A percentile compares a stretch with the other conserved stretches of the same genome.
Conservation (phyloP, 2,797 vertebrate genomes). For the Pipistrellus pygmaeus region DNA sequence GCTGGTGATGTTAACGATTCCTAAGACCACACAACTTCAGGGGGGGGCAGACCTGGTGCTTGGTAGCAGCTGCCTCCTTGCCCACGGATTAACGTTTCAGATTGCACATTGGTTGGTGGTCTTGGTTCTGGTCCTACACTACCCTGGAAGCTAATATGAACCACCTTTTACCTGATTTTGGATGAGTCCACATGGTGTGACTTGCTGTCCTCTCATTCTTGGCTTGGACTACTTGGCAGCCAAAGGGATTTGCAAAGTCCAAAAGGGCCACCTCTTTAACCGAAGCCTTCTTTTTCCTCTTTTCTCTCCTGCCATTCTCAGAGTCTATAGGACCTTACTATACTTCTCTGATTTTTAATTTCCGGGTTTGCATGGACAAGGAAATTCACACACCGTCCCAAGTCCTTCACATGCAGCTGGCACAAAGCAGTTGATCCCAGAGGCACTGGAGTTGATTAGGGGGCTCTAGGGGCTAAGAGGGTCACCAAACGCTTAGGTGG, state of each 20-base stretch:
- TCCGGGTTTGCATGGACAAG: neutral
- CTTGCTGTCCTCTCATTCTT: neutral
- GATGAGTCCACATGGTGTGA: neutral
- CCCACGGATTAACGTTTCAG: neutral
- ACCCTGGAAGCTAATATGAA: neutral
- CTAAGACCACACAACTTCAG: neutral
- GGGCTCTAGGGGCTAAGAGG: neutral
- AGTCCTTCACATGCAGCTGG: neutral
- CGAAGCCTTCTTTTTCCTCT: neutral
- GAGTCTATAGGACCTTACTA: neutral
- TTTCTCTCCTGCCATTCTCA: neutral
- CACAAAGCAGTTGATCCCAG: neutral
- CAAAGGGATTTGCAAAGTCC: neutral
- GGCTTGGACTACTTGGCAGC: neutral
- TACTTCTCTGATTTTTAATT: neutral
- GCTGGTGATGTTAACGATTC: neutral
- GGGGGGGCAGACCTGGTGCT: neutral
- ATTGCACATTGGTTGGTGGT: neutral
- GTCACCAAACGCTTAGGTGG: neutral
- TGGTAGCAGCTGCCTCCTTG: neutral
- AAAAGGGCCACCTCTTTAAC: neutral
- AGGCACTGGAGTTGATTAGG: neutral
- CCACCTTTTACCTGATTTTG: neutral
- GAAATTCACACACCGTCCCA: neutral
- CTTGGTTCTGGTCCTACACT: neutral